Evolutionary conservation across 2,797 vertebrate genomes (phyloP), one percentile per base, ranked within the genome.

Genomic region (Sardinella longiceps): DNA sequence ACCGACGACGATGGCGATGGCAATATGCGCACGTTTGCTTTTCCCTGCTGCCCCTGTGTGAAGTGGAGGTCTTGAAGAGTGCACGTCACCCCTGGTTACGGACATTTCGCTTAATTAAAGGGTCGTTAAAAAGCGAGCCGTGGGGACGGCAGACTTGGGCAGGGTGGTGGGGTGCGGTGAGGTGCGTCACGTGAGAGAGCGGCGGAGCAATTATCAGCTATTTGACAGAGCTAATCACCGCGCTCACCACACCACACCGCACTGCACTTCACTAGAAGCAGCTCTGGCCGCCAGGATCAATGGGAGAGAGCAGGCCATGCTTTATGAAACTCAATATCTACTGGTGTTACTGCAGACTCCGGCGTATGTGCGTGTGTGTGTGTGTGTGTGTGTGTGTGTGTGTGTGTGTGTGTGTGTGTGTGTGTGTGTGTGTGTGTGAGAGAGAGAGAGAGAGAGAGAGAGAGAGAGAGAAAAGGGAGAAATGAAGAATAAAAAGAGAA

Each of bases 81-180:
- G 66, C 3, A 15, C 6, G 86, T 89, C 85, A 80, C 87, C 58
- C 58, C 10, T 83, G 58, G 82, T 88, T 84, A 87, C 85, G 10
- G 25, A 46, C 80, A 70, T 83, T 81, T 74, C 66, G 82, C 39
- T 82, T 90, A 86, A 90, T 88, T 87, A 88, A 84, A 43, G 30
- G 66, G 85, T 84, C 87, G 51, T 87, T 85, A 83, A 84, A 87
- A 58, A 63, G 82, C n/a, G n/a, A 85, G 81, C 86, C 39, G 25
- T 33, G 51, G 80, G 51, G 56, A 80, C 74, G 83, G 80, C 74
- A 82, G 80, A 53, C 28, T 14, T 48, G 84, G 82, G 74, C 53
- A 43, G 63, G 82, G 37, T 39, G 45, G 51, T n/a, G n/a, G n/a
- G n/a, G n/a, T n/a, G n/a, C n/a, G n/a, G n/a, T n/a, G n/a, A n/a